Evolutionary conservation across 2,888 invertebrate species (phyloP).

Genomic region (Melitaea athalia): DNA sequence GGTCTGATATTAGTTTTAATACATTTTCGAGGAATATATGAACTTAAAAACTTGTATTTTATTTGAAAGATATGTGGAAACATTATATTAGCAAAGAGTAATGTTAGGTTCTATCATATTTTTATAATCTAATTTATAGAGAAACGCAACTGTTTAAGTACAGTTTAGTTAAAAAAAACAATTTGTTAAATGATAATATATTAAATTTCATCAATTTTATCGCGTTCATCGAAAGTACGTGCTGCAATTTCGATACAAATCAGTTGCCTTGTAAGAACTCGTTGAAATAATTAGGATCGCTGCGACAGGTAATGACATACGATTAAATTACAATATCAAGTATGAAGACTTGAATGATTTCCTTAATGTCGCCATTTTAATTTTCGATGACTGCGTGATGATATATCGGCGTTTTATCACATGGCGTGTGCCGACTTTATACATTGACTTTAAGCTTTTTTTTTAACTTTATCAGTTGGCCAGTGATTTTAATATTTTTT

Average conservation of each 20-base stretch:
- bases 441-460: background rate
- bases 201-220: background rate
- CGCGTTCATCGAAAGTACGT: slow-evolving; percentile 13
- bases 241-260: slow-evolving; percentile 28
- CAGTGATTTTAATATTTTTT: background rate
- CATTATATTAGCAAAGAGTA: too few relatives aligned
- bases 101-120: too few relatives aligned
- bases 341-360: slow-evolving; percentile 16
- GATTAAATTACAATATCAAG: slow-evolving; percentile 28
- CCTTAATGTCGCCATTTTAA: slow-evolving; percentile 29
- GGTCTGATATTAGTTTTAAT: too few relatives aligned
- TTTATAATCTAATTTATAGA: too few relatives aligned
- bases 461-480: background rate
- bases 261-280: slow-evolving; percentile 19
- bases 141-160: too few relatives aligned
- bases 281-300: slow-evolving; percentile 28
- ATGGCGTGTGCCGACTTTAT: slow-evolving; percentile 6
- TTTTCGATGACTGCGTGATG: slow-evolving; percentile 16
- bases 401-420: slow-evolving; percentile 2
- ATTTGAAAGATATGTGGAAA: too few relatives aligned
- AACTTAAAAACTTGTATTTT: too few relatives aligned
- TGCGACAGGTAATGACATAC: slow-evolving; percentile 25
- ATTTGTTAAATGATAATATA: background rate
- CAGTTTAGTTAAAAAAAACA: background rate
- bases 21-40: too few relatives aligned